Evolutionary conservation across 2,113 vertebrate genomes (phyloP), one percentile per base, ranked within the genome.

Genomic region (Orthochromis indermauri): DNA sequence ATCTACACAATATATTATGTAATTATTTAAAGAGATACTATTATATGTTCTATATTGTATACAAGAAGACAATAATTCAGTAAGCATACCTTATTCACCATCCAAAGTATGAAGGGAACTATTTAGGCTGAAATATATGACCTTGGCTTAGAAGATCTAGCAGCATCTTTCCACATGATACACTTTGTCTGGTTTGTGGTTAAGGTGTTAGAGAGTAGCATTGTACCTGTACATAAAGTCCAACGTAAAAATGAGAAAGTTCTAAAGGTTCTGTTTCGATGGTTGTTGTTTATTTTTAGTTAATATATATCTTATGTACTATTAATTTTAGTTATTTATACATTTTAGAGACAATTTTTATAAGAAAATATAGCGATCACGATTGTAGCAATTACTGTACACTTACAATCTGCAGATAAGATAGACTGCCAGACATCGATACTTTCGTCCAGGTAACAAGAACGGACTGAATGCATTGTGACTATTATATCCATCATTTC

Each of bases 141-240:
- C 79, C 55, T 81, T 88, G 80, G 89, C 83, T 82, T 86, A 68
- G 47, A 85, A 82, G 84, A 90, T 83, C 90, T 83, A 88, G 84
- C 85, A 57, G 81, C 93, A 93, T 93, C 93, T 92, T 91, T 91
- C 90, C 91, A 93, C 92, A 90, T 83, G 80, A 90, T 87, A 82
- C 90, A 94, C 88, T 86, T 59, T 86, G 90, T 95, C 91, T 91
- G 93, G 88, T 93, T 92, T 90, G 94, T 94, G 95, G 92, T 93
- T 83, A 88, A 94, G 90, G 93, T 95, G 91, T 93, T 95, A 93
- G 94, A 91, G 61, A 92, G 92, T 95, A 95, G 94, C 93, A 94
- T 89, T 91, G 90, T 94, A 93, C 86, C 71, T 94, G 94, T 96
- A 94, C 88, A 94, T 95, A 91, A 94, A 88, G 73, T 93, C 83